Base-by-base conservation (phyloP, 2,797 vertebrate genomes). In the Catamblyrhynchus diadema region DNA sequence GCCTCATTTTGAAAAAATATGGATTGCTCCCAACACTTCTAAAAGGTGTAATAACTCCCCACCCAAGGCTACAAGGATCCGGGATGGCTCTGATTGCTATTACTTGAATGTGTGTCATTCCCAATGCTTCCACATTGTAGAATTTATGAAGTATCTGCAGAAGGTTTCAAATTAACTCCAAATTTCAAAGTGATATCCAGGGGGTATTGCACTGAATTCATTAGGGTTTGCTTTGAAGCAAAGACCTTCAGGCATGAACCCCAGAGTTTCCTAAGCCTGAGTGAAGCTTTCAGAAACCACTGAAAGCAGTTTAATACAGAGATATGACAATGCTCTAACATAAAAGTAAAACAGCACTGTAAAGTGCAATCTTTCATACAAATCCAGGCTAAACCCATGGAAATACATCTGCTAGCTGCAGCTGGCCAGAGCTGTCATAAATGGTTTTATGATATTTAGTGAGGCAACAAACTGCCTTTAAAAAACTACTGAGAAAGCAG, bases 221-320 rank as follows among this genome's bases (percentile, higher is more conserved):
- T 73, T 50, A n/a, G 25, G 14, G 6, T 39, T 81, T 91, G 45
- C 78, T 91, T 73, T 87, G 50, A 94, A 84, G 69, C 6, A 61
- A 85, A 92, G 42, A 42, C 50, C 48, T 90, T 86, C n/a, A 65
- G 61, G 57, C 56, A 59, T 13, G 44, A 86, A 60, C 25, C 47
- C 37, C 19, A 69, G 50, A 56, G 70, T 24, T 66, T 61, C 32
- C 42, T 39, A 69, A 89, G 61, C 50, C 41, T 67, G 14, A 77
- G 17, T 11, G 35, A 84, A 79, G 33, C 33, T 79, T 69, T 74
- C 59, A 69, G 65, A 84, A 85, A 50, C 24, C 44, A 54, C 45
- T 18, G 7, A 14, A 82, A 84, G 50, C 21, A 74, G 13, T 44
- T 92, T n/a, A n/a, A 41, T 60, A 47, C 16, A 48, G 28, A 0